Percentiles rank a stretch among this genome's conserved stretches.
Evolutionary conservation across 1,140 invertebrate genomes (phyloP).

Genomic region (Pteromalus puparum): DNA sequence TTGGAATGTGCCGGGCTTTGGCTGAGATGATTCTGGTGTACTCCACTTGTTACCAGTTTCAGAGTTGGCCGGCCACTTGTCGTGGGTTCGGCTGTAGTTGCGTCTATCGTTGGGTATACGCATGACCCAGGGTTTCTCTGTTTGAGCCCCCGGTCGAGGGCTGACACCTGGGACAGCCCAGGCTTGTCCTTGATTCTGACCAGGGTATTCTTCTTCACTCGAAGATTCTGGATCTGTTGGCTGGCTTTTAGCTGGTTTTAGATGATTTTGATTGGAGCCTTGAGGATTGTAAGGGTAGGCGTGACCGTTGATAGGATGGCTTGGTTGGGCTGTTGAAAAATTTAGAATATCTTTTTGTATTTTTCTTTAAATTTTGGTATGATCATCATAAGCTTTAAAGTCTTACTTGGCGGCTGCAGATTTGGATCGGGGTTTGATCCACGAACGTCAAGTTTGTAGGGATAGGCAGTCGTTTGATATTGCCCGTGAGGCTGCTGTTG

Average conservation of each 20-base stretch:
- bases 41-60: slow-evolving; percentile 12
- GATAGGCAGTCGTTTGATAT: not conserved
- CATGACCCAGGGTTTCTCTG: not conserved
- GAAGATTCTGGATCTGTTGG: not conserved
- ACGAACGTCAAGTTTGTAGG: not conserved
- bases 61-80: not conserved
- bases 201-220: not conserved
- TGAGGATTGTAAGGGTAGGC: slow-evolving; percentile 24
- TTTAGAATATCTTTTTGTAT: not conserved
- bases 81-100: slow-evolving; percentile 6
- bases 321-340: not conserved
- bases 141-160: not conserved
- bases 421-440: not conserved
- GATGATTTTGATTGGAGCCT: not conserved
- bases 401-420: slow-evolving; percentile 10
- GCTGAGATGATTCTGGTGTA: not conserved
- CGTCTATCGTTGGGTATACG: not conserved
- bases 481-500: slow-evolving; percentile 25
- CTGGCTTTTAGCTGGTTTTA: not conserved
- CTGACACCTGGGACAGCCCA: not conserved
- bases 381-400: not conserved
- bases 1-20: not conserved
- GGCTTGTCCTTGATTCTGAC: not conserved
- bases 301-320: slow-evolving; percentile 27
- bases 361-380: not conserved